Evolutionary conservation across 2,888 invertebrate species (phyloP).

Genomic region (Hydraecia micacea): DNA sequence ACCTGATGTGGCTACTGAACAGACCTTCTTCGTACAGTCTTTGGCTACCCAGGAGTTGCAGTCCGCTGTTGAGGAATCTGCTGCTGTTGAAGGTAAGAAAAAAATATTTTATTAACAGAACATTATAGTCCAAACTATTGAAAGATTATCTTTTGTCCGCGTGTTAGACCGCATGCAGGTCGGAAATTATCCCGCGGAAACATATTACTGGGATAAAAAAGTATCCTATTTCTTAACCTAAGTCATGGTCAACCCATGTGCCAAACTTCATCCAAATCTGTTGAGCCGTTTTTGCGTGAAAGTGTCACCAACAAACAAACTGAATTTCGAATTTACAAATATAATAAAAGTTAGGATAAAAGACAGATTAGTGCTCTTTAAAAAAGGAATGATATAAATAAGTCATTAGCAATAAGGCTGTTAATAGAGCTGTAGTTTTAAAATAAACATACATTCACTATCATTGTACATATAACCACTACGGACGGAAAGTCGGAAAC

Average conservation of each 20-base stretch:
- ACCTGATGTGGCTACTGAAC: constrained; percentile 80
- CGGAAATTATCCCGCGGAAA: background rate
- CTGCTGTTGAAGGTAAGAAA: constrained; percentile 55
- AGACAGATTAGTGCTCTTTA: background rate
- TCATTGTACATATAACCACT: background rate
- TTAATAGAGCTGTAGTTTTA: background rate
- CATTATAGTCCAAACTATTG: background rate
- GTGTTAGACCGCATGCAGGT: accelerated
- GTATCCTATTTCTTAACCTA: background rate
- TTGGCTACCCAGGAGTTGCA: constrained; percentile 61
- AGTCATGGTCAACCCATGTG: background rate
- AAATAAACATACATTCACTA: background rate
- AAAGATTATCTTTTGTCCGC: background rate
- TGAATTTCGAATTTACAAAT: background rate
- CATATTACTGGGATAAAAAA: background rate
- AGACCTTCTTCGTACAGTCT: constrained; percentile 73
- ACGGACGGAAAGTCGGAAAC: background rate
- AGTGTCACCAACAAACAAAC: background rate
- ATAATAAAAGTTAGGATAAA: background rate
- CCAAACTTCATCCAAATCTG: background rate
- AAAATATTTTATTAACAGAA: background rate
- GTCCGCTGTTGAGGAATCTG: constrained; percentile 48
- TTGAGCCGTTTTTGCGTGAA: background rate
- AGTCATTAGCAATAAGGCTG: background rate
- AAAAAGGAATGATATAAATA: background rate